Conservation (phyloP, 2,888 invertebrate genomes). For the Tortricodes alternella region DNA sequence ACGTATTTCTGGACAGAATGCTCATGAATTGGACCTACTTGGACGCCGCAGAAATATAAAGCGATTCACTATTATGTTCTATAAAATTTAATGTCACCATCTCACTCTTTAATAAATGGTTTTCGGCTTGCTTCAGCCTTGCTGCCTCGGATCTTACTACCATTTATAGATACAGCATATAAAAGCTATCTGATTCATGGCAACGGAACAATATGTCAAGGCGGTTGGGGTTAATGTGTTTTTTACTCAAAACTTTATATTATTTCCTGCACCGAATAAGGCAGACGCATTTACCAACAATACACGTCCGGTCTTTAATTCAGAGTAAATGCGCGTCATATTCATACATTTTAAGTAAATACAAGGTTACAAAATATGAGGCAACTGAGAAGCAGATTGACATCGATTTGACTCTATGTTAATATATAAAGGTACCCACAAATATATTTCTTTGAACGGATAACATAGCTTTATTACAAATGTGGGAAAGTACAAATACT, state of each 20-base stretch:
- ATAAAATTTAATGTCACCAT: conserved; percentile 1
- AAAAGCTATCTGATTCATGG: conserved; percentile 18
- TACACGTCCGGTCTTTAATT: conserved; percentile 11
- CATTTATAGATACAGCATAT: conserved; percentile 19
- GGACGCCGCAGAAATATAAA: neutral
- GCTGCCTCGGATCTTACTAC: conserved; percentile 12
- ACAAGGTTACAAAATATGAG: conserved; percentile 28
- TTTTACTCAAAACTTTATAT: conserved; percentile 10
- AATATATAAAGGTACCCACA: conserved; percentile 36
- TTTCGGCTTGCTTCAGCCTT: conserved; percentile 13
- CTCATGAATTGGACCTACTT: neutral
- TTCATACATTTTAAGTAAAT: conserved; percentile 18
- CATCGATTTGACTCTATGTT: conserved; percentile 54
- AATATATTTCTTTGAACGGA: conserved; percentile 21
- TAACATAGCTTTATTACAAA: conserved; percentile 13
- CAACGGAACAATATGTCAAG: conserved; percentile 23
- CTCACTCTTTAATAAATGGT: conserved; percentile 11
- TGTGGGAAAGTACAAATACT: neutral
- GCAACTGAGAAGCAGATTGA: conserved; percentile 47
- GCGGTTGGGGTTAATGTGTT: conserved; percentile 10
- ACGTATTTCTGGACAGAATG: neutral
- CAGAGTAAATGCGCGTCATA: conserved; percentile 21
- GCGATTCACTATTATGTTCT: neutral
- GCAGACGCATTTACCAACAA: conserved; percentile 8
- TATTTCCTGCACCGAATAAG: conserved; percentile 6